Evolutionary conservation across 2,113 vertebrate species (phyloP), one percentile per base, ranked within the genome.

Genomic region (Vombatus ursinus): DNA sequence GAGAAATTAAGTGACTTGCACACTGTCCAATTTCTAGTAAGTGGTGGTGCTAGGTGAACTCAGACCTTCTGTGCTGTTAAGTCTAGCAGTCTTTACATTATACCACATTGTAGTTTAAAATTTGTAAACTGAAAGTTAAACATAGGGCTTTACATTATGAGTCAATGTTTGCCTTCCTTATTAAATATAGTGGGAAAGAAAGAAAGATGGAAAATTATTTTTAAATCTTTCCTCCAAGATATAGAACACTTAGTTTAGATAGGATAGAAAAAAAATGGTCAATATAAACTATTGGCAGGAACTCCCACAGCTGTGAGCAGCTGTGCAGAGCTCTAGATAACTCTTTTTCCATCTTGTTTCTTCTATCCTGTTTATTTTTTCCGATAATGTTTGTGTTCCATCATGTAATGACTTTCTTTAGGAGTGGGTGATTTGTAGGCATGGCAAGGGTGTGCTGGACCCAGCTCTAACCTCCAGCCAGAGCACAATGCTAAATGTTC

Each of bases 111-210:
- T 57, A 10, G 57, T 1, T 97, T 89, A 94, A 96, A 96, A 96
- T 96, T 91, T 92, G 84, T 96, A 96, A 96, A 92, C 93, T 92
- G 97, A 97, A 96, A 91, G 91, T 91, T 92, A 96, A 97, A 93
- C 0, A 22, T 84, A 28, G 96, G 92, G 52, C 92, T 97, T 97
- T 94, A 96, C 90, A 93, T 93, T 92, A 92, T 89, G 57, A 94
- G 77, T 94, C 57, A 96, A 96, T 97, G 96, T 97, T 98, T 97
- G 97, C 97, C 97, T 98, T 96, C 98, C 97, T 97, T 98, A 98
- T 98, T 97, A 97, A 98, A 97, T 96, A 96, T 96, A 91, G 96
- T 96, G 96, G 95, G 97, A 96, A 93, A 95, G 94, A 90, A 54
- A 92, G 94, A 92, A 96, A 84, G 97, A 96, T 95, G 97, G 98